phyloP scores from a whole-genome alignment of 1,140 invertebrate genomes.

The Cyrtorhinus lividipennis region DNA sequence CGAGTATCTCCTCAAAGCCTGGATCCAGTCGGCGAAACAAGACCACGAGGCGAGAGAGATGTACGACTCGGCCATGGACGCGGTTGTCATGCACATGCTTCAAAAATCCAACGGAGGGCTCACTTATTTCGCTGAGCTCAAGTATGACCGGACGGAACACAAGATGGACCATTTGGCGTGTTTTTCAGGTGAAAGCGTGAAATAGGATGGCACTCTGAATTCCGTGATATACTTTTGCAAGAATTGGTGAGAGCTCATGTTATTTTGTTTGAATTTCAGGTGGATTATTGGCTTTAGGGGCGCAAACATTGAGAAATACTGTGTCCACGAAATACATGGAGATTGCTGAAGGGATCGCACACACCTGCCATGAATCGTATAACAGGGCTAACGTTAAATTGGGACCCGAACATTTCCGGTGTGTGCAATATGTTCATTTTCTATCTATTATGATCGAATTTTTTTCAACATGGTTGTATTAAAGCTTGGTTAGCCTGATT shows the following conservation, averaged over 20 bases:
- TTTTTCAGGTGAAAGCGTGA: slow-evolving; percentile 76
- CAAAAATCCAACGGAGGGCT: slow-evolving; percentile 66
- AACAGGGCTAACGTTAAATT: slow-evolving; percentile 71
- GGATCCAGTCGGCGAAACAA: slow-evolving; percentile 70
- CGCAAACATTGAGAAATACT: slow-evolving; percentile 51
- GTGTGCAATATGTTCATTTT: too few species aligned
- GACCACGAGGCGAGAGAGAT: slow-evolving; percentile 75
- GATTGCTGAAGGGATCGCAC: slow-evolving; percentile 77
- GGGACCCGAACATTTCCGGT: slow-evolving; percentile 31
- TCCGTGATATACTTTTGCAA: too few species aligned
- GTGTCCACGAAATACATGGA: slow-evolving; percentile 70
- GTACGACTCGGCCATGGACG: slow-evolving; percentile 85
- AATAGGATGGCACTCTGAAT: too few species aligned
- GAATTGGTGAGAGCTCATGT: too few species aligned
- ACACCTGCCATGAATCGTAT: slow-evolving; percentile 97
- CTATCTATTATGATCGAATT: too few species aligned
- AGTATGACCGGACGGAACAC: slow-evolving; percentile 81
- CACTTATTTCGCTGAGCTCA: slow-evolving; percentile 84
- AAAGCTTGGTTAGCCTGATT: too few species aligned
- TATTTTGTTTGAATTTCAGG: slow-evolving; percentile 49
- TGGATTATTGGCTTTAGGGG: slow-evolving; percentile 85
- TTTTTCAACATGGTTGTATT: too few species aligned
- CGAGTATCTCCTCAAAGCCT: slow-evolving; percentile 94
- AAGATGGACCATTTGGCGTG: slow-evolving; percentile 99
- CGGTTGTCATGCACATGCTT: slow-evolving; percentile 63